Percentiles rank a stretch among this genome's conserved stretches.
Evolutionary conservation across 2,113 vertebrate genomes (phyloP).

Genomic region (Mohoua ochrocephala): DNA sequence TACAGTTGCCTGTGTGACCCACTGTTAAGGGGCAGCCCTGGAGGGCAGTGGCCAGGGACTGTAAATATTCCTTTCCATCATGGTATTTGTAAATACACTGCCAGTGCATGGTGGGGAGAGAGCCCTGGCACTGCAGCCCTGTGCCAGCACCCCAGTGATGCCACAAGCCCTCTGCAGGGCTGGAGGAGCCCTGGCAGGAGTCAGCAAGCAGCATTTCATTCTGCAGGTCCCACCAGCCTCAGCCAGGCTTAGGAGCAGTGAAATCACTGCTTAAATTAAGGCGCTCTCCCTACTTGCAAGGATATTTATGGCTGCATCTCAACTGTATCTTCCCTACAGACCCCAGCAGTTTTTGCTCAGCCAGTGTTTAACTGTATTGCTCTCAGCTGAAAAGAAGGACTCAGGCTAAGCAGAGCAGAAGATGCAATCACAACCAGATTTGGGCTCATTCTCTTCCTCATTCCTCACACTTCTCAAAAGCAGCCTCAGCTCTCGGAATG

Average conservation of each 20-base stretch:
- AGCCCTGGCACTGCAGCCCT: fast-evolving
- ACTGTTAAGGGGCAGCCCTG: neutral
- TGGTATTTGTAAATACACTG: neutral
- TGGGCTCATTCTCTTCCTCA: neutral
- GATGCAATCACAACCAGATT: neutral
- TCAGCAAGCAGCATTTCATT: neutral
- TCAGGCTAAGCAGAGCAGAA: neutral
- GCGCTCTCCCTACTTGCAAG: neutral
- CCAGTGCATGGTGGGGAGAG: neutral
- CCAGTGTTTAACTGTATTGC: neutral
- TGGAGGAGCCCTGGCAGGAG: neutral
- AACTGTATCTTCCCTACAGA: neutral
- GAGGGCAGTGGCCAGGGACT: neutral
- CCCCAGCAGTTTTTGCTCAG: neutral
- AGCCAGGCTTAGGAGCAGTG: neutral
- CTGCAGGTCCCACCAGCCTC: neutral
- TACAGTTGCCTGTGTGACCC: neutral
- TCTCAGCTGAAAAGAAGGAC: neutral
- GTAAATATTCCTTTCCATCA: neutral
- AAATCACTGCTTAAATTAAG: neutral
- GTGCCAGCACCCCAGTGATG: neutral
- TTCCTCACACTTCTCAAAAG: neutral
- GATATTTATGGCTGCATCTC: neutral
- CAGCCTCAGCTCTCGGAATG: neutral
- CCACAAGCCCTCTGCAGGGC: neutral